These are phyloP conservation scores for Caenorhabditis inopinata DNA, from an alignment of 1,140 invertebrate genomes.

Conservation along the genomic window DNA sequence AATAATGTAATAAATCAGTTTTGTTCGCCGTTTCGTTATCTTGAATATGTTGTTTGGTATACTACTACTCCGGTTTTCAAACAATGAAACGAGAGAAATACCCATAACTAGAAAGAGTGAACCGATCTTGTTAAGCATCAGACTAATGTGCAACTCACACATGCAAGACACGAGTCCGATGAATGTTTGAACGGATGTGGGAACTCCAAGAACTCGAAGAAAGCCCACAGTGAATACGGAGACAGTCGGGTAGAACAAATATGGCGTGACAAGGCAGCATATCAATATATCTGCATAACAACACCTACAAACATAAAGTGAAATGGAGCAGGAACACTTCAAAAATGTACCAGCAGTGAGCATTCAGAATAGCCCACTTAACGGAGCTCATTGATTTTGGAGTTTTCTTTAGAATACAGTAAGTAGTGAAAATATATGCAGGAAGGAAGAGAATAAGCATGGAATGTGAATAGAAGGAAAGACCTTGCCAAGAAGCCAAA, in stretches of 20 bases:
- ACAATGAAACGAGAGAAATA: not conserved
- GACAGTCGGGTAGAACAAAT: not conserved
- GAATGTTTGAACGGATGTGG: not conserved
- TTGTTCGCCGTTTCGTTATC: not conserved
- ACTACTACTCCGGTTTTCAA: constrained; percentile 5
- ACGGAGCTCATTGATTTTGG: too few species aligned
- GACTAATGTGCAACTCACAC: not conserved
- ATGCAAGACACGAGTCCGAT: constrained; percentile 2
- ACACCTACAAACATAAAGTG: too few species aligned
- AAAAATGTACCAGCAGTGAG: too few species aligned
- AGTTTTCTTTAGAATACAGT: too few species aligned
- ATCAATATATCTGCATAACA: not conserved
- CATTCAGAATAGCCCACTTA: too few species aligned
- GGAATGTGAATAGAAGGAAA: too few species aligned
- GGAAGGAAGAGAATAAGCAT: too few species aligned
- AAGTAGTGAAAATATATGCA: too few species aligned
- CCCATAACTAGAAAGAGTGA: not conserved
- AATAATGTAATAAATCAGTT: not conserved
- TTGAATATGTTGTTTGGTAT: not conserved
- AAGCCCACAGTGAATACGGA: not conserved
- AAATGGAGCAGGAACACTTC: too few species aligned
- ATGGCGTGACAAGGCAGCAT: not conserved
- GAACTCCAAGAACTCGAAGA: not conserved
- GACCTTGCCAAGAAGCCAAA: too few species aligned
- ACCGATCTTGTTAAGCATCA: too few species aligned